These are phyloP conservation scores for Brachyalestes nurse DNA, from an alignment of 2,797 vertebrate species.

Conservation along the genomic window DNA sequence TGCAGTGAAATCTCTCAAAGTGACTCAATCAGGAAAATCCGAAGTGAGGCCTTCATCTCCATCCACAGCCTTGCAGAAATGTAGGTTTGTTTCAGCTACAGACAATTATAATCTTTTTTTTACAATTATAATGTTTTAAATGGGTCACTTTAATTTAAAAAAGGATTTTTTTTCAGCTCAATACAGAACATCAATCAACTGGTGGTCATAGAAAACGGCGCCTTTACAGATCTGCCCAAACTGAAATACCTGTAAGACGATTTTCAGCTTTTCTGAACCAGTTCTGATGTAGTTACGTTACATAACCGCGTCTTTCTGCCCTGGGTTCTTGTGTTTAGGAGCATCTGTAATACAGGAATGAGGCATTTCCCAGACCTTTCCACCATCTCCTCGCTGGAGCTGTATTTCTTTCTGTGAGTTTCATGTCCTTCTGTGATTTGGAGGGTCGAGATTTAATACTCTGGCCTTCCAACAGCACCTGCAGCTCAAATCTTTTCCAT, in stretches of 20 bases:
- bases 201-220: slow-evolving; percentile 81
- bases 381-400: slow-evolving; percentile 80
- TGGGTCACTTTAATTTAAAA: too few species aligned
- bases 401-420: slow-evolving; percentile 83
- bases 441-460: slow-evolving; percentile 20
- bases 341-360: slow-evolving; percentile 93
- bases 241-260: slow-evolving; percentile 88
- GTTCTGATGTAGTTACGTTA: background rate
- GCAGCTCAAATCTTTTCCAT: background rate
- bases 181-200: slow-evolving; percentile 88
- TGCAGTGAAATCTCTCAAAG: slow-evolving; percentile 80
- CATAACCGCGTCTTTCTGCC: background rate
- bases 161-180: slow-evolving; percentile 71
- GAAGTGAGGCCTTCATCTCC: slow-evolving; percentile 73
- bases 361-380: slow-evolving; percentile 86
- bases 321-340: slow-evolving; percentile 74
- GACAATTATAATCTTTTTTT: too few species aligned
- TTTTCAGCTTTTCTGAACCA: background rate
- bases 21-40: slow-evolving; percentile 70
- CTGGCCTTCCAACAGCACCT: slow-evolving; percentile 30
- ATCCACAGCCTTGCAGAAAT: slow-evolving; percentile 74
- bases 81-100: slow-evolving; percentile 65
- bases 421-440: background rate
- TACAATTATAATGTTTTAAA: too few species aligned
- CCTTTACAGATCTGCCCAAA: slow-evolving; percentile 87